Evolutionary conservation across 2,797 vertebrate genomes (phyloP).

Genomic region (Taenioides sp.): DNA sequence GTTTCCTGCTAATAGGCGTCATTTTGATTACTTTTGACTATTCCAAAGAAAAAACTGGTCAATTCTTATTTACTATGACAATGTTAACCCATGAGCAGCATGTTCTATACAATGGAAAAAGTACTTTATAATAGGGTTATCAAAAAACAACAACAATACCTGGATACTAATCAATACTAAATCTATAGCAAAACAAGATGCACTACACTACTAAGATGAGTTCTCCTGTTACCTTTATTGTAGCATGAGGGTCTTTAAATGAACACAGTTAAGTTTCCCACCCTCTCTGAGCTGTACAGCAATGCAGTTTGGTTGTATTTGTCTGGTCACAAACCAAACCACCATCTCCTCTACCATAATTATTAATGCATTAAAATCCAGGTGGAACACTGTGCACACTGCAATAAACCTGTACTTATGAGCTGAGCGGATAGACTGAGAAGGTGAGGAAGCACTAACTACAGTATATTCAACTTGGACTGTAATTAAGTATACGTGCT

Average conservation of each 20-base stretch:
- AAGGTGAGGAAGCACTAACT: neutral
- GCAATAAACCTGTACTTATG: conserved; percentile 60
- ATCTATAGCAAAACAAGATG: too few relatives aligned
- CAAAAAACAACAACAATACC: too few relatives aligned
- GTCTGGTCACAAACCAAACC: conserved; percentile 55
- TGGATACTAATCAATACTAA: too few relatives aligned
- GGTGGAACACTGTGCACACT: conserved; percentile 51
- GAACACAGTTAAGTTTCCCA: conserved; percentile 53
- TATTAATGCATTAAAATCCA: conserved; percentile 71
- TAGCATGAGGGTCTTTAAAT: conserved; percentile 56
- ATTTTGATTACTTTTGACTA: too few relatives aligned
- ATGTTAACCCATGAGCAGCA: too few relatives aligned
- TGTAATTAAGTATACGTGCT: conserved; percentile 3
- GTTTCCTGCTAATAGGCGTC: too few relatives aligned
- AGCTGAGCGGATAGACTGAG: conserved; percentile 7
- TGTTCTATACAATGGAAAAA: too few relatives aligned
- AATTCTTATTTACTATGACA: too few relatives aligned
- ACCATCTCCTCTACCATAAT: conserved; percentile 63
- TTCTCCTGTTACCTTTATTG: conserved; percentile 49
- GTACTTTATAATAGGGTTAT: too few relatives aligned
- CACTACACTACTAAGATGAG: neutral
- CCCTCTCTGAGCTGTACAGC: conserved; percentile 58
- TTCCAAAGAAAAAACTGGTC: too few relatives aligned
- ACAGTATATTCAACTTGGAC: neutral
- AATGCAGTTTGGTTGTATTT: conserved; percentile 58